Evolutionary conservation across 2,113 vertebrate genomes (phyloP), one percentile per base, ranked within the genome.

Genomic region (Ciconia stormi): DNA sequence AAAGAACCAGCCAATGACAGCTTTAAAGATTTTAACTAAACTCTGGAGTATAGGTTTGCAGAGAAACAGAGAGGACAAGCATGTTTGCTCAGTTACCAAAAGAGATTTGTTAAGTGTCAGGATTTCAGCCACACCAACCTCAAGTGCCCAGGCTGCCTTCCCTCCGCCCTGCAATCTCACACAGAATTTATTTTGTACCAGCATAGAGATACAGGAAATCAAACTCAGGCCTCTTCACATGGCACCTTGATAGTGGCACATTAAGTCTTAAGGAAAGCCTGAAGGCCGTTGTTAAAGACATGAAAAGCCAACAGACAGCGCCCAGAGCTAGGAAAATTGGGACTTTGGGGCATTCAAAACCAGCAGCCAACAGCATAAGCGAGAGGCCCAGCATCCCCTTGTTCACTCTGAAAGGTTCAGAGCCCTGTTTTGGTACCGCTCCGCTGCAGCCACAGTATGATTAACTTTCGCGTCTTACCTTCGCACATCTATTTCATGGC

Each of bases 401-500:
- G 5, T 7, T 12, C 16, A 1, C 27, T 16, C 36, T 1, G 19
- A 34, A 17, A 36, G 34, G 22, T 5, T 8, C 7, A 12, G 11
- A 5, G 20, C n/a, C 19, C 52, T 1, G 21, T 1, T 7, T 13
- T 1, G 10, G 25, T 2, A 8, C 49, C 1, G 36, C 25, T 26
- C 29, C 15, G 2, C 27, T 6, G 7, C 40, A 8, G 12, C 56
- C 52, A 11, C 27, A 16, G 16, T 27, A 7, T 11, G 11, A 29
- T 29, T 12, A 18, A 7, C 32, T 34, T 16, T 4, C 38, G 3
- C 27, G 3, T 7, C 67, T 4, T 4, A 20, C 32, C n/a, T 7
- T 4, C 25, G 2, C 11, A 1, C 0, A 25, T 5, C 6, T 5
- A 2, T 6, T 8, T 6, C 20, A 1, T 3, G 5, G 2, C 9